phyloP scores from a whole-genome alignment of 2,113 vertebrate species.

The Dolichallabes microphthalmus region DNA sequence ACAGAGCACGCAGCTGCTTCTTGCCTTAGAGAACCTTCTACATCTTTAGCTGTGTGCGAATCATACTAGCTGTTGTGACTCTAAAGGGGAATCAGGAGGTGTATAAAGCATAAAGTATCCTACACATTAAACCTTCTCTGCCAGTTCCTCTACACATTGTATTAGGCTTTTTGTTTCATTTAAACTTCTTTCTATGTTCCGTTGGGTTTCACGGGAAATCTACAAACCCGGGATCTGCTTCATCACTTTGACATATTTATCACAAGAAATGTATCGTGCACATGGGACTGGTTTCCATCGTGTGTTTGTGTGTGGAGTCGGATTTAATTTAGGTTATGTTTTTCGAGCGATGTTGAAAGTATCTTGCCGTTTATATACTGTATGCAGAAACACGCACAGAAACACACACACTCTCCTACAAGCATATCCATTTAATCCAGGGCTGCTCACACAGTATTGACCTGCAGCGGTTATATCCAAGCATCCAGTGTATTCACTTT shows the following conservation, averaged over 20 bases:
- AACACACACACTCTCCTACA: constrained; percentile 51
- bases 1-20: background rate
- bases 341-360: constrained; percentile 13
- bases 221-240: constrained; percentile 17
- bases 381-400: constrained; percentile 14
- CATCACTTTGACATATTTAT: background rate
- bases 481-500: background rate
- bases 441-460: background rate
- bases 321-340: constrained; percentile 29
- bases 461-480: background rate
- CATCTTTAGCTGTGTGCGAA: constrained; percentile 45
- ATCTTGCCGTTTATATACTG: constrained; percentile 40
- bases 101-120: constrained; percentile 52
- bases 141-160: constrained; percentile 57
- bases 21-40: constrained; percentile 20
- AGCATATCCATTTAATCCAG: constrained; percentile 46
- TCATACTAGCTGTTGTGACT: constrained; percentile 54
- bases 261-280: constrained; percentile 11
- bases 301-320: constrained; percentile 35
- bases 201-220: constrained; percentile 43
- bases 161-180: constrained; percentile 52
- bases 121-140: constrained; percentile 59
- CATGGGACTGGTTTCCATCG: constrained; percentile 54
- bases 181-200: constrained; percentile 28
- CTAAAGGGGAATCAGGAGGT: constrained; percentile 47